Conservation (phyloP, 2,888 invertebrate genomes). For the Lamellibrachia columna region DNA sequence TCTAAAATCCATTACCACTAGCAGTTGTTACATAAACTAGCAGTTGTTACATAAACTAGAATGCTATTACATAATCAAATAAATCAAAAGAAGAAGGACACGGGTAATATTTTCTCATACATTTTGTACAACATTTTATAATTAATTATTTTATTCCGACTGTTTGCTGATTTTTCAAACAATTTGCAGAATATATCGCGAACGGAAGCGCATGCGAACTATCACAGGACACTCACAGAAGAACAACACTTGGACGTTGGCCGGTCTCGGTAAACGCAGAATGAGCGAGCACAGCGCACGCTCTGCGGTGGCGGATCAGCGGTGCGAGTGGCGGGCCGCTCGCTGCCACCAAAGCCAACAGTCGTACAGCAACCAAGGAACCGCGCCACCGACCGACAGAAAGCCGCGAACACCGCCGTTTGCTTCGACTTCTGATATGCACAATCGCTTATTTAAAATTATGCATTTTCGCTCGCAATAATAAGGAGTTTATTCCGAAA, state of each 20-base stretch:
- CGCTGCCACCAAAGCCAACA: no score
- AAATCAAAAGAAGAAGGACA: no score
- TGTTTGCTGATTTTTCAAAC: neutral
- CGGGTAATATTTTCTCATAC: no score
- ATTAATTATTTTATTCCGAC: neutral
- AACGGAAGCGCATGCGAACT: neutral
- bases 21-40: no score
- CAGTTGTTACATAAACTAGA: no score
- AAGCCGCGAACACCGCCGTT: neutral
- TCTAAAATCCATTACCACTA: no score
- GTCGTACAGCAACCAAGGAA: neutral
- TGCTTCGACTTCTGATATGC: neutral
- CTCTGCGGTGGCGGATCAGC: no score
- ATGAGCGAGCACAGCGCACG: neutral
- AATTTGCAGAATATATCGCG: neutral
- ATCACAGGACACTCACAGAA: neutral
- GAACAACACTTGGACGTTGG: neutral
- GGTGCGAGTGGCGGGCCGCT: neutral
- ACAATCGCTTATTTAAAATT: neutral
- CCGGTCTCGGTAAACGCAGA: neutral
- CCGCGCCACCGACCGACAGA: neutral
- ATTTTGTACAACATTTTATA: neutral
- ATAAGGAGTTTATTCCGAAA: neutral
- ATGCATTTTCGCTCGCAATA: neutral
- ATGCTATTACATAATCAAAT: no score